Base-by-base conservation (phyloP, 1,140 invertebrate species). In the Aethina tumida region DNA sequence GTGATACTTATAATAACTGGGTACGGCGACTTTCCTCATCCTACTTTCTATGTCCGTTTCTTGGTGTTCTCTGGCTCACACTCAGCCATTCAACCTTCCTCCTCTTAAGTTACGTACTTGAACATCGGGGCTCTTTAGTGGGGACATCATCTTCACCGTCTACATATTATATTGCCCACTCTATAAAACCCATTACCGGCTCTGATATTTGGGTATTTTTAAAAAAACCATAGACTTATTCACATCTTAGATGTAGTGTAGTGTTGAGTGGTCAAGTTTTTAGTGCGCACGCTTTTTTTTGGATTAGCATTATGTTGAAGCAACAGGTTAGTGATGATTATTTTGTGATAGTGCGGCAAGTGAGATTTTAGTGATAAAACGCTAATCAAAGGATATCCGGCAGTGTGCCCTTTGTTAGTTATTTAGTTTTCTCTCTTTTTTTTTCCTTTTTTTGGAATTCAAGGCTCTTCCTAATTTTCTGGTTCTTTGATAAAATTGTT, bases 21-120 rank as follows among this genome's bases (percentile, higher is more conserved):
- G 46, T 39, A 49, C 45, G 44, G 47, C 49, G 52, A 56, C 53
- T 56, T 56, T 56, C 53, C 49, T 54, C 48, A 56, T 53, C 53
- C 53, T 56, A 56, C 53, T 56, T 56, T 56, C 53, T 56, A 49
- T 42, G 46, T 53, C 47, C 45, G 49, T n/a, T n/a, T n/a, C 44
- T 46, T 49, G 41, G 33, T 49, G 30, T 38, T 36, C 44, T 52
- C 41, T 41, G 42, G 25, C 28, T 39, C n/a, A n/a, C n/a, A n/a
- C n/a, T n/a, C n/a, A n/a, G n/a, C n/a, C n/a, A n/a, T 50, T 50
- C 30, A 49, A 42, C 38, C 42, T 54, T 50, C 50, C 49, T 51
- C 46, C 46, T 47, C 47, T 45, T 39, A 15, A 12, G 19, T 35
- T 12, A 41, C 37, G 35, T 15, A 29, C 27, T 30, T 30, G 20